phyloP scores from a whole-genome alignment of 2,888 invertebrate genomes.

The Ichneumoninae sp. region DNA sequence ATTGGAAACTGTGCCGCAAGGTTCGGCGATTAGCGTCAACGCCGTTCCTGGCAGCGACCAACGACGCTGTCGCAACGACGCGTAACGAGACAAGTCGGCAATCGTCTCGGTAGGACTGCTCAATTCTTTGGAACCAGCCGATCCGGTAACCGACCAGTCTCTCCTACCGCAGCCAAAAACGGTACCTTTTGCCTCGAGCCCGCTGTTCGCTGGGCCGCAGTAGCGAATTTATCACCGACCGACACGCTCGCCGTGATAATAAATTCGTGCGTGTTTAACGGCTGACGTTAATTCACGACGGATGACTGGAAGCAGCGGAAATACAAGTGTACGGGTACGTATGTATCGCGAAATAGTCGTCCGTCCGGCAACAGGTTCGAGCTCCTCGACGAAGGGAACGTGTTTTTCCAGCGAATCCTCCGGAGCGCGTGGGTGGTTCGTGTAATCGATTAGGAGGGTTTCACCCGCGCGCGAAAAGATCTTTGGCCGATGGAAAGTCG shows the following conservation, averaged over 20 bases:
- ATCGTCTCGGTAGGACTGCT: too few species aligned
- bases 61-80: too few species aligned
- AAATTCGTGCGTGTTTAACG: constrained; percentile 5
- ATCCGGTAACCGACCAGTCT: too few species aligned
- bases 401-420: background rate
- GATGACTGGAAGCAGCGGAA: constrained; percentile 16
- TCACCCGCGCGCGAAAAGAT: constrained; percentile 53
- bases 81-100: too few species aligned
- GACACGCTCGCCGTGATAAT: background rate
- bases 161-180: background rate
- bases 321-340: background rate
- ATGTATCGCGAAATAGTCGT: constrained; percentile 20
- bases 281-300: constrained; percentile 37
- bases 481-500: constrained; percentile 63
- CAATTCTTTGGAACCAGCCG: too few species aligned
- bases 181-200: background rate
- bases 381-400: background rate
- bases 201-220: background rate
- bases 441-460: constrained; percentile 58
- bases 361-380: constrained; percentile 11
- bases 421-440: constrained; percentile 43
- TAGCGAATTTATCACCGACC: background rate
- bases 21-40: too few species aligned
- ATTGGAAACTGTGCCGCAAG: too few species aligned
- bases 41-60: too few species aligned